Evolutionary conservation across 1,140 invertebrate genomes (phyloP).

Genomic region (Anastatus disparis): DNA sequence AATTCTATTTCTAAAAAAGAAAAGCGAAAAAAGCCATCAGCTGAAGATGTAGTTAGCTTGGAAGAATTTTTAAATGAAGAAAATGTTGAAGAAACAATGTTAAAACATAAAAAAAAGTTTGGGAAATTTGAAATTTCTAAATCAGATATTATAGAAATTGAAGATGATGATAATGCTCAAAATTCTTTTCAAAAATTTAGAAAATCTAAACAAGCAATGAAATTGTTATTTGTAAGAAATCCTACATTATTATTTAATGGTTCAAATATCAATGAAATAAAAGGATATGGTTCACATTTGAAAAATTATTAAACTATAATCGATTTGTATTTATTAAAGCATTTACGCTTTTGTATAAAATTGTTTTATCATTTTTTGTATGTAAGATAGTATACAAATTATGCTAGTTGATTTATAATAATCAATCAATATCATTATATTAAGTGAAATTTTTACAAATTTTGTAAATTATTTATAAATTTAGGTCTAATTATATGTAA

Average conservation of each 20-base stretch:
- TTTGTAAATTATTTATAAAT: too few relatives aligned
- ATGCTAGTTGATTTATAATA: too few relatives aligned
- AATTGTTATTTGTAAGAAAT: constrained; percentile 50
- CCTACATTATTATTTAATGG: constrained; percentile 54
- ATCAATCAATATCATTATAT: too few relatives aligned
- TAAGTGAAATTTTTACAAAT: too few relatives aligned
- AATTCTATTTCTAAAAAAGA: constrained; percentile 18
- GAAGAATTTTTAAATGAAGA: constrained; percentile 32
- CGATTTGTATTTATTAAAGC: too few relatives aligned
- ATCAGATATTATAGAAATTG: neutral
- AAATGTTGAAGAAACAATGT: neutral
- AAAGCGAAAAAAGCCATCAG: constrained; percentile 13
- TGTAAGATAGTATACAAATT: too few relatives aligned
- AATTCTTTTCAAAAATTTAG: constrained; percentile 33
- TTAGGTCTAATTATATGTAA: too few relatives aligned
- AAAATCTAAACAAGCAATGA: constrained; percentile 53
- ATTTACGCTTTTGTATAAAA: too few relatives aligned
- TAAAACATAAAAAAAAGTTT: constrained; percentile 21
- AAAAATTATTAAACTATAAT: too few relatives aligned
- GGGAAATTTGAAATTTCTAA: constrained; percentile 4
- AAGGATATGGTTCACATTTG: constrained; percentile 54
- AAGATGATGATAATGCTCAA: neutral
- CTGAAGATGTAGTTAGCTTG: constrained; percentile 3
- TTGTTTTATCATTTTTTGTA: too few relatives aligned
- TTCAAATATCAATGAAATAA: constrained; percentile 59